Percentiles rank a stretch among this genome's conserved stretches.
phyloP scores from a whole-genome alignment of 2,113 vertebrate species.

The Coryphaenoides rupestris region DNA sequence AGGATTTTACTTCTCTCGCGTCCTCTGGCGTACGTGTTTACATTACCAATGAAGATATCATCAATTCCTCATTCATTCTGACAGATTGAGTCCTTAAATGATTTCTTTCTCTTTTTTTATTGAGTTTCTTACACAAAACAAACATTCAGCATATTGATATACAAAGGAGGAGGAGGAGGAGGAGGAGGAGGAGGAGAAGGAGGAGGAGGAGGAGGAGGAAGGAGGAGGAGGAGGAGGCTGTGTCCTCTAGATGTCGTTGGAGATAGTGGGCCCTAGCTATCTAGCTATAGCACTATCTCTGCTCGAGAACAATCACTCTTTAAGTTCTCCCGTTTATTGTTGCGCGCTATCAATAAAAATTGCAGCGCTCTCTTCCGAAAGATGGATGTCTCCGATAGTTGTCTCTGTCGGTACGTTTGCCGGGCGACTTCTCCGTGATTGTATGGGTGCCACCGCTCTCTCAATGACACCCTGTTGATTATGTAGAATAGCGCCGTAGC shows the following conservation, averaged over 20 bases:
- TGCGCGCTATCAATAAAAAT: conserved; percentile 63
- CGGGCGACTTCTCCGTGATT: conserved; percentile 53
- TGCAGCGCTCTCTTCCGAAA: conserved; percentile 57
- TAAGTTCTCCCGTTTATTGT: conserved; percentile 62
- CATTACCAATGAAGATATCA: conserved; percentile 34
- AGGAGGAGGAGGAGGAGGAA: too few species aligned
- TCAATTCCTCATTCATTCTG: conserved; percentile 65
- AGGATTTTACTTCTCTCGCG: conserved; percentile 23
- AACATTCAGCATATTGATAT: conserved; percentile 68
- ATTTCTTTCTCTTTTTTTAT: conserved; percentile 46
- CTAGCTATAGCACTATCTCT: too few species aligned
- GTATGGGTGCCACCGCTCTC: conserved; percentile 59
- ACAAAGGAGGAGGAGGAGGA: conserved; percentile 51
- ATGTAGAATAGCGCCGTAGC: conserved; percentile 32
- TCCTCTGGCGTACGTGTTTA: conserved; percentile 28
- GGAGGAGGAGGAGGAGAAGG: too few species aligned
- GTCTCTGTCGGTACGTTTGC: conserved; percentile 53
- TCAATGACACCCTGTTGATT: conserved; percentile 53
- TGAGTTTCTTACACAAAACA: conserved; percentile 33
- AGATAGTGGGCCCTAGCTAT: conserved; percentile 57
- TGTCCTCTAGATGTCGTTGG: conserved; percentile 75
- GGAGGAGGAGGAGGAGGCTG: too few species aligned
- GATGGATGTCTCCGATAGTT: conserved; percentile 68
- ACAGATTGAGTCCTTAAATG: conserved; percentile 65
- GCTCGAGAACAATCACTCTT: conserved; percentile 64